A percentile compares a stretch with the other conserved stretches of the same genome.
These are phyloP conservation scores for Eupeodes luniger DNA, from an alignment of 2,888 invertebrate species.

Conservation along the genomic window DNA sequence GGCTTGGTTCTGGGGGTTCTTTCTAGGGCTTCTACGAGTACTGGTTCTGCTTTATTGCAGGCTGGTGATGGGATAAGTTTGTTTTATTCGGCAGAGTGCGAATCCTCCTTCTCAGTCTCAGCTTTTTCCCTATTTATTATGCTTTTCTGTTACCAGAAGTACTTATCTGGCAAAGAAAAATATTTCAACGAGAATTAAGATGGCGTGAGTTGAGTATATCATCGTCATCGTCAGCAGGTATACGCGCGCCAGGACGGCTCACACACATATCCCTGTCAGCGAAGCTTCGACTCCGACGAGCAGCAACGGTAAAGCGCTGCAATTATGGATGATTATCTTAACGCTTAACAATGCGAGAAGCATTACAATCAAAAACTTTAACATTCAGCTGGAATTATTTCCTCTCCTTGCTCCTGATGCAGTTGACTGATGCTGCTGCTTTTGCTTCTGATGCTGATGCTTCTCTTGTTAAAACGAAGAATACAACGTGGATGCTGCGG, in stretches of 20 bases:
- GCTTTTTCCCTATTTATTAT: slow-evolving; percentile 59
- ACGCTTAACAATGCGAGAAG: slow-evolving; percentile 71
- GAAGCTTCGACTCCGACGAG: slow-evolving; percentile 7
- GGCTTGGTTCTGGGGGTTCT: no score
- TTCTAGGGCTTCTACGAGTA: no score
- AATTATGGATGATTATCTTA: slow-evolving; percentile 74
- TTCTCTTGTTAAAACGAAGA: not conserved
- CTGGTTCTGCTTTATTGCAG: not conserved
- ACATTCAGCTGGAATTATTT: slow-evolving; percentile 71
- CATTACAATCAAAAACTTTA: slow-evolving; percentile 75
- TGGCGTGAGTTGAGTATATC: slow-evolving; percentile 32
- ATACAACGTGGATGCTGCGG: slow-evolving; percentile 8
- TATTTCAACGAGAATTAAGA: slow-evolving; percentile 51
- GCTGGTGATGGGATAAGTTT: slow-evolving; percentile 39
- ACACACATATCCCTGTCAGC: not conserved
- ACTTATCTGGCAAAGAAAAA: slow-evolving; percentile 66
- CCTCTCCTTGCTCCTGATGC: slow-evolving; percentile 30
- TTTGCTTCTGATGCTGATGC: slow-evolving; percentile 22
- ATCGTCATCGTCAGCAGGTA: slow-evolving; percentile 51
- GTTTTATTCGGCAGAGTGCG: slow-evolving; percentile 35
- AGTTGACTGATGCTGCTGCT: slow-evolving; percentile 35
- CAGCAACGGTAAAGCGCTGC: slow-evolving; percentile 62
- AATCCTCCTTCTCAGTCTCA: not conserved
- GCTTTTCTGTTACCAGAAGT: slow-evolving; percentile 63
- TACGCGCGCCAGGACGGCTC: not conserved